Percentiles rank a stretch among this genome's conserved stretches.
phyloP scores from a whole-genome alignment of 2,113 vertebrate species.

The Vidua macroura region DNA sequence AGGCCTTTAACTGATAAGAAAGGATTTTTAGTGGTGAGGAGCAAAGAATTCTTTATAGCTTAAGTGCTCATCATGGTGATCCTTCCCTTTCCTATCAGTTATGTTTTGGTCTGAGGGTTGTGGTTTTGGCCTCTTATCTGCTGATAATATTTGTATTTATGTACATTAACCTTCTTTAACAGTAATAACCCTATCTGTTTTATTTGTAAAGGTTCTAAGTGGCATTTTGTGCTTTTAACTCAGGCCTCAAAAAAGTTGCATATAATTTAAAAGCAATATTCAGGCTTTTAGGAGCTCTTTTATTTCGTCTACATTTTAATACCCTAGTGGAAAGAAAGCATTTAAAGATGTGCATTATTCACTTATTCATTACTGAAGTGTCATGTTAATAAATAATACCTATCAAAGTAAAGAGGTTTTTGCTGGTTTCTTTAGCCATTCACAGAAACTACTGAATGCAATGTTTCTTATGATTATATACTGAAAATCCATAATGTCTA shows the following conservation, averaged over 20 bases:
- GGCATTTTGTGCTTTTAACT: neutral
- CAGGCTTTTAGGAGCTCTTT: neutral
- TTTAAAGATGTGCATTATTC: conserved; percentile 21
- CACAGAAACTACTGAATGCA: neutral
- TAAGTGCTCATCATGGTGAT: neutral
- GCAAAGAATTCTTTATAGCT: neutral
- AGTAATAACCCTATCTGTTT: neutral
- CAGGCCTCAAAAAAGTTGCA: neutral
- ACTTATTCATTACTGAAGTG: neutral
- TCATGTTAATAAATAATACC: conserved; percentile 28
- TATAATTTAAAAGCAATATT: conserved; percentile 18
- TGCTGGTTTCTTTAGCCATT: neutral
- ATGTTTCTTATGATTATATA: neutral
- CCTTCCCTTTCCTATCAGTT: neutral
- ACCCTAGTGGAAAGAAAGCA: neutral
- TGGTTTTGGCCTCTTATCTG: neutral
- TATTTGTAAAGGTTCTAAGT: neutral
- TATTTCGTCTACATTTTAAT: conserved; percentile 17
- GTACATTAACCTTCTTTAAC: neutral
- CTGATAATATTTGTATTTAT: neutral
- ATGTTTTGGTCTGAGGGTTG: neutral
- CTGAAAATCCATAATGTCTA: neutral
- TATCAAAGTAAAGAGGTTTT: neutral
- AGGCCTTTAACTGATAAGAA: neutral
- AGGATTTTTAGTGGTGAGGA: neutral